A percentile compares a stretch with the other conserved stretches of the same genome.
Conservation (phyloP, 2,888 invertebrate species). For the Patella ulyssiponensis region DNA sequence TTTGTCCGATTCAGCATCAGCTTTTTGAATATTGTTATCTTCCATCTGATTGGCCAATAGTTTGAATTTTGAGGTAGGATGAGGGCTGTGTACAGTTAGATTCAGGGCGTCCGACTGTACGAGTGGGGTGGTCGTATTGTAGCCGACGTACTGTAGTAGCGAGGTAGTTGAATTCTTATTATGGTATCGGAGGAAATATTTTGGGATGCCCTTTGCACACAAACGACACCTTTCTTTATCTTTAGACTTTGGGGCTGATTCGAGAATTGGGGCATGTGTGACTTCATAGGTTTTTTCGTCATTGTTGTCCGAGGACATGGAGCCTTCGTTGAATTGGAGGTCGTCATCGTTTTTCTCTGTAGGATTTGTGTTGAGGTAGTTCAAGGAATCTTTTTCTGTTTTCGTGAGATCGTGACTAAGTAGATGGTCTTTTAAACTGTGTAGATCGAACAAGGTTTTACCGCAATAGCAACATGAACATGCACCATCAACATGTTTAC, state of each 20-base stretch:
- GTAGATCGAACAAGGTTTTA: slow-evolving; percentile 47
- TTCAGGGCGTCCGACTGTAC: slow-evolving; percentile 61
- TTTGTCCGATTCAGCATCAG: not conserved
- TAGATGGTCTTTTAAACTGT: slow-evolving; percentile 50
- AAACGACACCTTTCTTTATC: slow-evolving; percentile 60
- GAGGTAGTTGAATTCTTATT: slow-evolving; percentile 53
- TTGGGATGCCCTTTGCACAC: slow-evolving; percentile 60
- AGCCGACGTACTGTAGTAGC: slow-evolving; percentile 26
- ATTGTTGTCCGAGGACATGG: slow-evolving; percentile 28
- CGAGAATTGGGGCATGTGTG: slow-evolving; percentile 18
- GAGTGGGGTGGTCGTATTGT: slow-evolving; percentile 24
- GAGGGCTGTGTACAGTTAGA: slow-evolving; percentile 43
- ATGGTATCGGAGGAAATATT: slow-evolving; percentile 61
- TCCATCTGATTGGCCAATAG: slow-evolving; percentile 8
- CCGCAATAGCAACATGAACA: slow-evolving; percentile 59
- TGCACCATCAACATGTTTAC: slow-evolving; percentile 56
- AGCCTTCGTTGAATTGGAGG: slow-evolving; percentile 36
- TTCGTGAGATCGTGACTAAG: slow-evolving; percentile 52
- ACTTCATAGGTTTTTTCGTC: slow-evolving; percentile 22
- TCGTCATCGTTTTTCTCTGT: slow-evolving; percentile 32
- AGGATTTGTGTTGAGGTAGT: slow-evolving; percentile 38
- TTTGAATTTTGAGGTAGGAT: not conserved
- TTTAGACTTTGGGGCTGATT: slow-evolving; percentile 22
- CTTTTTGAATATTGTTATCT: not conserved
- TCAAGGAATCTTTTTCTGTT: slow-evolving; percentile 49